These are phyloP conservation scores for Plebejus melissa DNA, from an alignment of 2,888 invertebrate genomes.

Conservation along the genomic window DNA sequence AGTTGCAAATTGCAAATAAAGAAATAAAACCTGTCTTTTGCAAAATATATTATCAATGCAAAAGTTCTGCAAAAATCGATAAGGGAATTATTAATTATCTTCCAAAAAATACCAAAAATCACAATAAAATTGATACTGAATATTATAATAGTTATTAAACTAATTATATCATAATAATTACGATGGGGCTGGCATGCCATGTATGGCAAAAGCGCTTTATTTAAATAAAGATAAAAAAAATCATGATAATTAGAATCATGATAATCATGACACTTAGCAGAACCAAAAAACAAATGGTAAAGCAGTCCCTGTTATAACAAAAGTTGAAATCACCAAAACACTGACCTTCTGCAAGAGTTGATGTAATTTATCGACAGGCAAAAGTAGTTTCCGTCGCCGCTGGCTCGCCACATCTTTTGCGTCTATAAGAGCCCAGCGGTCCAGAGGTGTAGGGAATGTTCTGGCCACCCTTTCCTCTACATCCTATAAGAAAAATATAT, in stretches of 20 bases:
- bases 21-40: background rate
- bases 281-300: too few species aligned
- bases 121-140: too few species aligned
- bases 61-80: background rate
- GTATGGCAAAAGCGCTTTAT: too few species aligned
- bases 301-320: too few species aligned
- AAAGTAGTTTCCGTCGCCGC: conserved; percentile 89
- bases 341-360: conserved; percentile 81
- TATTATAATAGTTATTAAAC: too few species aligned
- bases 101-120: too few species aligned
- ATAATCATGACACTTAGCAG: too few species aligned
- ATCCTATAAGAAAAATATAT: conserved; percentile 78
- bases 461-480: conserved; percentile 95
- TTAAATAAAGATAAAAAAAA: too few species aligned
- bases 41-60: conserved; percentile 28
- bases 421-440: conserved; percentile 94
- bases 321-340: background rate
- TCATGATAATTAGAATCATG: too few species aligned
- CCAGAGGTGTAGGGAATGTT: conserved; percentile 96
- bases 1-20: conserved; percentile 1
- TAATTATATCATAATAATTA: too few species aligned
- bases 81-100: background rate
- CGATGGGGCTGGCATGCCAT: too few species aligned
- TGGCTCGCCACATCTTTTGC: conserved; percentile 86
- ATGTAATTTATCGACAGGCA: conserved; percentile 94